These are phyloP conservation scores for Hemiscyllium ocellatum DNA, from an alignment of 2,113 vertebrate genomes.

Conservation along the genomic window DNA sequence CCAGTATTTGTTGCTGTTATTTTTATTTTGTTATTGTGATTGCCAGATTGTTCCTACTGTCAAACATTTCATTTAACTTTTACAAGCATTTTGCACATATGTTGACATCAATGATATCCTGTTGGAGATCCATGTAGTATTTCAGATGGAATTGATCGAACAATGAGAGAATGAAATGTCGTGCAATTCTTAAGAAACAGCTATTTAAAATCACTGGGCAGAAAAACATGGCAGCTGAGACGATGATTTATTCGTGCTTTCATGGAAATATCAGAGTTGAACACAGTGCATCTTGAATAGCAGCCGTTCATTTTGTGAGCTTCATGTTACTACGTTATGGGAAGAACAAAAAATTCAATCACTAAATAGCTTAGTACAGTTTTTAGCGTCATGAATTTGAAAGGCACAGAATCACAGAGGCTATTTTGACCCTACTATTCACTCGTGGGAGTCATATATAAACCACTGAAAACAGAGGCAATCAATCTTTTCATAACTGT, in stretches of 20 bases:
- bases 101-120: not conserved
- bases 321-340: not conserved
- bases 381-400: not conserved
- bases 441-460: not conserved
- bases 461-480: not conserved
- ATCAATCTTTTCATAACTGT: not conserved
- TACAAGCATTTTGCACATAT: not conserved
- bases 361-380: not conserved
- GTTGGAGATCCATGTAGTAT: not conserved
- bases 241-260: not conserved
- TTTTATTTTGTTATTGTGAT: conserved; percentile 15
- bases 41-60: conserved; percentile 10
- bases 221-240: not conserved
- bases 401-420: not conserved
- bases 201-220: not conserved
- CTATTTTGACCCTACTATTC: not conserved
- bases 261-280: not conserved
- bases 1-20: not conserved
- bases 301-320: not conserved
- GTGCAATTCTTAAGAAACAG: not conserved
- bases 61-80: not conserved
- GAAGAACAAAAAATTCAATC: not conserved
- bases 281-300: not conserved
- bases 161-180: not conserved
- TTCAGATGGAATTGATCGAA: not conserved